Evolutionary conservation across 2,888 invertebrate species (phyloP), one percentile per base, ranked within the genome.

Genomic region (Rhagium mordax): DNA sequence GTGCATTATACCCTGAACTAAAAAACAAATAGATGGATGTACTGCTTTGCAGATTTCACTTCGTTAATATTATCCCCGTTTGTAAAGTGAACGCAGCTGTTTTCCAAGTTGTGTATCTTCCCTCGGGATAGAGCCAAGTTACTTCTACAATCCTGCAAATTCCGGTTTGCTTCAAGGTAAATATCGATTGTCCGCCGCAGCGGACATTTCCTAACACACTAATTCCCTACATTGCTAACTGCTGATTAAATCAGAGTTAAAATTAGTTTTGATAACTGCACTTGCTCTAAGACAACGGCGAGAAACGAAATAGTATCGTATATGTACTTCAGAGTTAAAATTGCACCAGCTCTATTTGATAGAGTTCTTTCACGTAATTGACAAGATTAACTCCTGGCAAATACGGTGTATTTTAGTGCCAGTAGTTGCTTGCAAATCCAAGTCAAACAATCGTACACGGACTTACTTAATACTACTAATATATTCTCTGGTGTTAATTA

Each of bases 11-110:
- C 18, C 4, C 24, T 48, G 48, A 27, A 7, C 20, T 53, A 33
- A 55, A 64, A 55, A 27, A 60, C 60, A 68, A 64, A 57, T 57
- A 57, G 41, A 21, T 62, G 69, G 61, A 69, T 72, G 71, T 60
- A 69, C 67, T 71, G 65, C 68, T 69, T 69, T 61, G 61, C 60
- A 66, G 74, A 78, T 62, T 78, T 74, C 66, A 77, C 74, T 78
- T 74, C 77, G 81, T 81, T 78, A 78, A 78, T 78, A 80, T 78
- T 76, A 76, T 79, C 76, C 79, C 71, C 77, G 75, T 79, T 78
- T 76, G 77, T 71, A 71, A 78, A 77, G 76, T 78, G 79, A 80
- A 72, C 79, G 78, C 82, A 81, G 81, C 75, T 81, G 81, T 75
- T 75, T 76, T 65, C 65, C 70, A 78, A 78, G 78, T 78, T 80